These are phyloP conservation scores for Orius laevigatus DNA, from an alignment of 1,140 invertebrate species.

Conservation along the genomic window DNA sequence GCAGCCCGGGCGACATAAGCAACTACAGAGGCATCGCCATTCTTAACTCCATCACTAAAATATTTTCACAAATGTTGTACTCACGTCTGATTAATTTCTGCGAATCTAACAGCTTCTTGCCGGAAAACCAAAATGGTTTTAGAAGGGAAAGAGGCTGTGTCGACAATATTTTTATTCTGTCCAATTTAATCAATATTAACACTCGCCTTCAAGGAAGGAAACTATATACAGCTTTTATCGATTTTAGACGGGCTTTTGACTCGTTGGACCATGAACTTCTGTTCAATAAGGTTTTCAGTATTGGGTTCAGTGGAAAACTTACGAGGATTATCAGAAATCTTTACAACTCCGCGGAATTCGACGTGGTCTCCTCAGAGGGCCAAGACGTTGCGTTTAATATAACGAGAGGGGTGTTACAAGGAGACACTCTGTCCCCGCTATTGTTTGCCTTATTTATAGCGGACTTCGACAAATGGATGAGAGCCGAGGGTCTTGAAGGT, in stretches of 20 bases:
- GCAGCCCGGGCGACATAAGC: too few relatives aligned
- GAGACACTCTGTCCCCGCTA: slow-evolving; percentile 15
- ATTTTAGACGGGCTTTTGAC: slow-evolving; percentile 20
- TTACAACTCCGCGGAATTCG: slow-evolving; percentile 17
- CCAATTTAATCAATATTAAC: too few relatives aligned
- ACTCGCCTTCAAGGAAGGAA: too few relatives aligned
- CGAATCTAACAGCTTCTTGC: too few relatives aligned
- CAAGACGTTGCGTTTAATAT: slow-evolving; percentile 9
- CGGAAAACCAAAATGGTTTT: too few relatives aligned
- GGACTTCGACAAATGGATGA: slow-evolving; percentile 12
- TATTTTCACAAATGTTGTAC: too few relatives aligned
- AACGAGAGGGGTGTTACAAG: slow-evolving; percentile 20
- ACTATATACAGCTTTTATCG: slow-evolving; percentile 20
- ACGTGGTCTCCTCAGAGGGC: slow-evolving; percentile 12
- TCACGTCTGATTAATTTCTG: too few relatives aligned
- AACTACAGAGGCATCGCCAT: too few relatives aligned
- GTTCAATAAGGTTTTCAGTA: slow-evolving; percentile 16
- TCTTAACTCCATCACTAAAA: too few relatives aligned
- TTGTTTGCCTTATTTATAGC: slow-evolving; percentile 15
- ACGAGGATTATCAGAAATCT: slow-evolving; percentile 17
- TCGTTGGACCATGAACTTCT: slow-evolving; percentile 17
- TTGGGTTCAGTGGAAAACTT: slow-evolving; percentile 20
- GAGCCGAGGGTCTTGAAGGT: too few relatives aligned
- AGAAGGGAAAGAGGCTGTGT: too few relatives aligned
- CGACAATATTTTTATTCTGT: too few relatives aligned